These are phyloP conservation scores for Andricus grossulariae DNA, from an alignment of 1,140 invertebrate species.

Conservation along the genomic window DNA sequence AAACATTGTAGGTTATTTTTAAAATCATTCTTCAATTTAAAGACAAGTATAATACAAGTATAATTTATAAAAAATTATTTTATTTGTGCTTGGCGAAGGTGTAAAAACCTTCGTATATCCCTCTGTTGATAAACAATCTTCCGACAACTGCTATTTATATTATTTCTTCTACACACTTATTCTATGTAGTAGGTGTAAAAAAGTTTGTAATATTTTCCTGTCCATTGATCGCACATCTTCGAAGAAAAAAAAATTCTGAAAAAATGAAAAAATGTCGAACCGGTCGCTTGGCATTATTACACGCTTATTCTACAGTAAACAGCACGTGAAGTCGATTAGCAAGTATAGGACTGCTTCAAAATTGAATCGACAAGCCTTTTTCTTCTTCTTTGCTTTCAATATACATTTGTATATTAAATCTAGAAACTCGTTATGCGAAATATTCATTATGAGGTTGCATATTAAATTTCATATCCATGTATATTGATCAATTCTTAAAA, in stretches of 20 bases:
- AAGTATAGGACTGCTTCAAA: conserved; percentile 6
- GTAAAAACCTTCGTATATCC: conserved; percentile 5
- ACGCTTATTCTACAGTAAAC: conserved; percentile 1
- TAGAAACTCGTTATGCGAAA: too few species aligned
- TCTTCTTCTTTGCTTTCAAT: too few species aligned
- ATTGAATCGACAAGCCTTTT: conserved; percentile 8
- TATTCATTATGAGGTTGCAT: too few species aligned
- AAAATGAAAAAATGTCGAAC: conserved; percentile 7
- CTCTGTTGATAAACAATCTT: conserved; percentile 4
- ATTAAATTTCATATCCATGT: too few species aligned
- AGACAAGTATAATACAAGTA: background rate
- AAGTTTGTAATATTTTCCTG: conserved; percentile 12
- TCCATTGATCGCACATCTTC: conserved; percentile 19
- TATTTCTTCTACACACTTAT: background rate
- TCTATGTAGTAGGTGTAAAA: conserved; percentile 10
- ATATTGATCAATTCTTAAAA: too few species aligned
- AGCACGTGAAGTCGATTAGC: conserved; percentile 21
- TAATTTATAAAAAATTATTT: conserved; percentile 3
- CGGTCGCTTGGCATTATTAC: conserved; percentile 24
- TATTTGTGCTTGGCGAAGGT: background rate
- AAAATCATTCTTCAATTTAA: background rate
- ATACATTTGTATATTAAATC: too few species aligned
- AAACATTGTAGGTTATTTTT: background rate
- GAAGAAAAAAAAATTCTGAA: background rate
- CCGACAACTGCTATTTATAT: conserved; percentile 20